These are phyloP conservation scores for Sebastes vulpes DNA, from an alignment of 2,797 vertebrate genomes.

Conservation along the genomic window DNA sequence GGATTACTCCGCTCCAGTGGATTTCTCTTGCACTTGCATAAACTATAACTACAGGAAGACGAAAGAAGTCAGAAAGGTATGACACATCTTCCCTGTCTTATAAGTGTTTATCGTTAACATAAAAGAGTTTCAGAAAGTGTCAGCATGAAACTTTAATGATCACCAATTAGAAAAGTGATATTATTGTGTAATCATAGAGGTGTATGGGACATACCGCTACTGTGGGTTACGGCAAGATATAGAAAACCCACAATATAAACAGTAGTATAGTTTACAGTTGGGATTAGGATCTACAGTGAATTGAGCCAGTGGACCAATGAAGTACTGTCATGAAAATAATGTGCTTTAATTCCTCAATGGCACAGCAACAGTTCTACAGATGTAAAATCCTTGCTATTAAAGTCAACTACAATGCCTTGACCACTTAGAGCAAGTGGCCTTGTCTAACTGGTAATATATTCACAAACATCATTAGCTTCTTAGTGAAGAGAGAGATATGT, in stretches of 20 bases:
- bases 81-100: too few relatives aligned
- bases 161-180: neutral
- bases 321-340: neutral
- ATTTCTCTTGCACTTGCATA: too few relatives aligned
- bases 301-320: neutral
- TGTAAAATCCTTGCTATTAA: neutral
- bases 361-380: neutral
- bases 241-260: neutral
- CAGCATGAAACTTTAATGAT: slow-evolving; percentile 40
- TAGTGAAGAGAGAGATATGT: slow-evolving; percentile 15
- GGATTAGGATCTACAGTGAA: neutral
- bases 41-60: too few relatives aligned
- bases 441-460: slow-evolving; percentile 27
- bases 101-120: too few relatives aligned
- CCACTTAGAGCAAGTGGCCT: slow-evolving; percentile 4
- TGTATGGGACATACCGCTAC: neutral
- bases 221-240: neutral
- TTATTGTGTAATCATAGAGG: neutral
- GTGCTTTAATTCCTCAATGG: neutral
- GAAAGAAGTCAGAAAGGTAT: too few relatives aligned
- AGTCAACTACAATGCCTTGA: neutral
- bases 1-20: too few relatives aligned
- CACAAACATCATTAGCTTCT: slow-evolving; percentile 44
- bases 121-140: too few relatives aligned
- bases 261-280: neutral